Conservation (phyloP, 2,888 invertebrate species). For the Cataglyphis altisquamis region DNA sequence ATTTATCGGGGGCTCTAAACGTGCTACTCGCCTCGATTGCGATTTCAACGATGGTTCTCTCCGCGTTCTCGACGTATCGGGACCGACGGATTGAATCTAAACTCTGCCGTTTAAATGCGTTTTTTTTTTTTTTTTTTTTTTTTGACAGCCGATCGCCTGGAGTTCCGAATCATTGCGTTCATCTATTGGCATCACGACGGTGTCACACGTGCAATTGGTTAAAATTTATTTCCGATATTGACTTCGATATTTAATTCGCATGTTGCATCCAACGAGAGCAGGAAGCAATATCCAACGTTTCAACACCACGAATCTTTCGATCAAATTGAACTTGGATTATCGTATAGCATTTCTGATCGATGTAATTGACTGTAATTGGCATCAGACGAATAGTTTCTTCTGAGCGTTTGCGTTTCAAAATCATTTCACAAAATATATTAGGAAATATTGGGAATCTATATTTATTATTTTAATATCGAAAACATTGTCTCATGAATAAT, state of each 20-base stretch:
- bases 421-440: neutral
- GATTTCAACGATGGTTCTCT: constrained; percentile 9
- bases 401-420: neutral
- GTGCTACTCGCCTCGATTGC: neutral
- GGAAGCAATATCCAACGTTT: constrained; percentile 28
- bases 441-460: neutral
- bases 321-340: constrained; percentile 3
- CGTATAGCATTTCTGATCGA: constrained; percentile 24
- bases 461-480: neutral
- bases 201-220: constrained; percentile 13
- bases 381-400: neutral
- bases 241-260: constrained; percentile 1
- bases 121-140: neutral
- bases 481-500: neutral
- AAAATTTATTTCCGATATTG: constrained; percentile 36
- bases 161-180: neutral
- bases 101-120: neutral
- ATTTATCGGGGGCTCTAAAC: constrained; percentile 33
- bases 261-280: constrained; percentile 16
- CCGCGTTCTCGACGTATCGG: neutral
- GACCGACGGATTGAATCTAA: constrained; percentile 2
- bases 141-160: neutral
- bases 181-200: neutral
- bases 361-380: constrained; percentile 17
- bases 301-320: neutral